Base-by-base conservation (phyloP, 2,888 invertebrate genomes). In the Epistrophe eligans region DNA sequence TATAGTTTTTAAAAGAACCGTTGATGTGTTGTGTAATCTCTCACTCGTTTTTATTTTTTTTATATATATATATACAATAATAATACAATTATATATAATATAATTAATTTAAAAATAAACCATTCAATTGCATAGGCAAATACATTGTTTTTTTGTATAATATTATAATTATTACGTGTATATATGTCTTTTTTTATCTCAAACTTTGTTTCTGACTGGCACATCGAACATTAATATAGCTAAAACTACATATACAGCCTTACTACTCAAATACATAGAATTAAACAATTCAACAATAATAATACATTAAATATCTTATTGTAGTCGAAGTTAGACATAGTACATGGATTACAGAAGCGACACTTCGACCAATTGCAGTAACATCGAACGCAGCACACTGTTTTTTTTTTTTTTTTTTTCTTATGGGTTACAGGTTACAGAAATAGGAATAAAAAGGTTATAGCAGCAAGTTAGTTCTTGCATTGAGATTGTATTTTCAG, bases 231-330 rank as follows among this genome's bases (percentile, higher is more conserved):
- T 83, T 83, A 66, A 67, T 67, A 87, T 60, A 87, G 57, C 77
- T 83, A 83, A 66, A 55, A 81, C 87, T 87, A 87, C 83, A 87
- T 79, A 82, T 79, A 83, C 87, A 87, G 87, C 87, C 83, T 83
- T 82, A 72, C 83, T 87, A 87, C 83, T 83, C 79, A 58, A 87
- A 72, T 87, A 87, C 87, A 79, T 74, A 82, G 74, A 66, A 79
- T 79, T 87, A 82, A 87, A 83, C 79, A 83, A 87, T 87, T 87
- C 77, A 85, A 82, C 84, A 85, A 82, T 76, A 72, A 79, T 66
- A 55, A 50, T 64, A 64, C 64, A 64, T 64, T 45, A 19, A 38
- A 50, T 50, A 67, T 50, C 50, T 45, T 43, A 58, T 79, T 40
- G 67, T 50, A 64, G 77, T 71, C 79, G 70, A 82, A 79, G 71